A percentile compares a stretch with the other conserved stretches of the same genome.
Conservation (phyloP, 2,113 vertebrate genomes). For the Heptranchias perlo region DNA sequence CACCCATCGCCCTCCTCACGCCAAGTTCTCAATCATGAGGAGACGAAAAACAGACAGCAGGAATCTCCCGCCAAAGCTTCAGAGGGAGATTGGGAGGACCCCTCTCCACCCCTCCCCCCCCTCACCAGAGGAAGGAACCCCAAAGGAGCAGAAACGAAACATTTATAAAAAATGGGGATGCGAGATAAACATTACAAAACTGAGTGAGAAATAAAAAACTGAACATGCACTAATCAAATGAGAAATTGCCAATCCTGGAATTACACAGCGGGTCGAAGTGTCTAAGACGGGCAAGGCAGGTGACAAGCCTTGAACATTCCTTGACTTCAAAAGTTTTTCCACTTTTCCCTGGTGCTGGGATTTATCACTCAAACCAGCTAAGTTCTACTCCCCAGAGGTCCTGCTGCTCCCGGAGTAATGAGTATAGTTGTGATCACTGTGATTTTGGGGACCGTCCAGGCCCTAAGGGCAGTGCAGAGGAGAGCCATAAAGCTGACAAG, state of each 20-base stretch:
- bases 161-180: not conserved
- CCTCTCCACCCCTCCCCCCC: too few relatives aligned
- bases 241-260: not conserved
- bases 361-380: not conserved
- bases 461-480: not conserved
- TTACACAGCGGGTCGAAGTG: not conserved
- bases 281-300: not conserved
- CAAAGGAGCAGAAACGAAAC: not conserved
- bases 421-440: not conserved
- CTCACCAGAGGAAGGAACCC: not conserved
- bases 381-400: not conserved
- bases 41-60: too few relatives aligned
- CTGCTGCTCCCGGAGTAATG: not conserved
- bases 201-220: not conserved
- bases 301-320: not conserved
- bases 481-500: not conserved
- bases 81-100: not conserved
- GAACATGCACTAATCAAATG: not conserved
- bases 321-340: not conserved
- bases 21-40: too few relatives aligned
- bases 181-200: not conserved
- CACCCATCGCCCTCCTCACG: too few relatives aligned
- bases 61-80: too few relatives aligned
- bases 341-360: not conserved
- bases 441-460: not conserved